phyloP scores from a whole-genome alignment of 2,888 invertebrate genomes.

The Chymomyza procnemis region DNA sequence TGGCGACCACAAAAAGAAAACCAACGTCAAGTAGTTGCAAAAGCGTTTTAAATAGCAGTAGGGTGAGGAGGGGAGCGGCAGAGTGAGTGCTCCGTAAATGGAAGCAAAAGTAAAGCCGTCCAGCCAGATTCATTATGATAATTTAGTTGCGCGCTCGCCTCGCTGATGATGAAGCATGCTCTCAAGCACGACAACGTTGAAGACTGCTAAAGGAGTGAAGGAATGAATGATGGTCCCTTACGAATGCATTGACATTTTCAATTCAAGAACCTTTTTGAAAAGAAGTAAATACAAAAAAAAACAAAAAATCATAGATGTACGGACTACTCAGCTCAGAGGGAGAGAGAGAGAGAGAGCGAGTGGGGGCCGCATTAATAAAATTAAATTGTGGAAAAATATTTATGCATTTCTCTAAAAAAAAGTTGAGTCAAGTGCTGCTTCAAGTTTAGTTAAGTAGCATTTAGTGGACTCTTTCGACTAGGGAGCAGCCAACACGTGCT shows the following conservation, averaged over 20 bases:
- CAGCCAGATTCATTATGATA: constrained; percentile 68
- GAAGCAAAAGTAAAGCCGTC: constrained; percentile 38
- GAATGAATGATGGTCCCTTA: constrained; percentile 8
- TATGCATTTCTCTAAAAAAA: constrained; percentile 22
- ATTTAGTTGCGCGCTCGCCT: constrained; percentile 55
- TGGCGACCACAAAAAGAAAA: constrained; percentile 23
- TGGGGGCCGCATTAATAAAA: constrained; percentile 55
- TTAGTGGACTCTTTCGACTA: constrained; percentile 2
- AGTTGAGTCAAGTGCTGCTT: neutral
- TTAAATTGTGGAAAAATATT: constrained; percentile 66
- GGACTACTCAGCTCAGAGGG: too few relatives aligned
- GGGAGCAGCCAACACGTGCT: constrained; percentile 28
- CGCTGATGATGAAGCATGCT: constrained; percentile 1
- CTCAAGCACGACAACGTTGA: neutral
- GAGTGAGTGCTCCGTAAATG: too few relatives aligned
- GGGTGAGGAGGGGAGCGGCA: neutral
- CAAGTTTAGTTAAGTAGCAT: constrained; percentile 13
- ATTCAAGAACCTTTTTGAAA: constrained; percentile 66
- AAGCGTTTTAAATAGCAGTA: constrained; percentile 21
- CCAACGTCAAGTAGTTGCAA: constrained; percentile 58
- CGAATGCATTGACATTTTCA: constrained; percentile 64
- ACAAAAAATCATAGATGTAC: constrained; percentile 24
- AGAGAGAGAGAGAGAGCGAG: constrained; percentile 4
- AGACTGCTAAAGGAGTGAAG: constrained; percentile 17
- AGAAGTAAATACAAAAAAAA: constrained; percentile 23